Conservation (phyloP, 2,797 vertebrate species). For the Basileuterus tristriatus region DNA sequence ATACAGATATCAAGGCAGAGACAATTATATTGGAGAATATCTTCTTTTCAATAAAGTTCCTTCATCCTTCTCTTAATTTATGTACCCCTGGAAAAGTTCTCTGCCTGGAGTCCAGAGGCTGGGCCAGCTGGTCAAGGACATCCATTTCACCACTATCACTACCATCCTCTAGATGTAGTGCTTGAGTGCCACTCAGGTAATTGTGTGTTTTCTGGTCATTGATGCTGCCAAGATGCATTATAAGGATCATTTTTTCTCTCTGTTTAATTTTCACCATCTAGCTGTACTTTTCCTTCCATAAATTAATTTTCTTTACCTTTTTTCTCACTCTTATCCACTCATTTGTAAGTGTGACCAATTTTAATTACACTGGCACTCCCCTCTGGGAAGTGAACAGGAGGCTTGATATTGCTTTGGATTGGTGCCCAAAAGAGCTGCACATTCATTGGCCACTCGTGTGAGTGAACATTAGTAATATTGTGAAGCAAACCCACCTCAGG, state of each 20-base stretch:
- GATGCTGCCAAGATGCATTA: not conserved
- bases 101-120: not conserved
- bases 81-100: not conserved
- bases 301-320: conserved; percentile 17
- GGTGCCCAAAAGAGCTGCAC: conserved; percentile 16
- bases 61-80: not conserved
- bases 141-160: not conserved
- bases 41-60: not conserved
- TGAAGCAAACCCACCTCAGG: not conserved
- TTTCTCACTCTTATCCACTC: not conserved
- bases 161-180: not conserved
- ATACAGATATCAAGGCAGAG: not conserved
- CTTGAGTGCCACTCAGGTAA: not conserved
- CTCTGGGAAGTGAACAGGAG: not conserved
- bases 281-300: not conserved
- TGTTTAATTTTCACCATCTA: conserved; percentile 12
- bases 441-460: not conserved
- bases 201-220: not conserved
- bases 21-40: not conserved
- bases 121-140: not conserved
- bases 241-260: not conserved
- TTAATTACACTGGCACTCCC: conserved; percentile 43
- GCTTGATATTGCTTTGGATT: conserved; percentile 41
- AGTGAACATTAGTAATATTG: not conserved
- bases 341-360: conserved; percentile 38